Percentiles rank a stretch among this genome's conserved stretches.
These are phyloP conservation scores for Amaurobius ferox DNA, from an alignment of 2,888 invertebrate genomes.

Conservation along the genomic window DNA sequence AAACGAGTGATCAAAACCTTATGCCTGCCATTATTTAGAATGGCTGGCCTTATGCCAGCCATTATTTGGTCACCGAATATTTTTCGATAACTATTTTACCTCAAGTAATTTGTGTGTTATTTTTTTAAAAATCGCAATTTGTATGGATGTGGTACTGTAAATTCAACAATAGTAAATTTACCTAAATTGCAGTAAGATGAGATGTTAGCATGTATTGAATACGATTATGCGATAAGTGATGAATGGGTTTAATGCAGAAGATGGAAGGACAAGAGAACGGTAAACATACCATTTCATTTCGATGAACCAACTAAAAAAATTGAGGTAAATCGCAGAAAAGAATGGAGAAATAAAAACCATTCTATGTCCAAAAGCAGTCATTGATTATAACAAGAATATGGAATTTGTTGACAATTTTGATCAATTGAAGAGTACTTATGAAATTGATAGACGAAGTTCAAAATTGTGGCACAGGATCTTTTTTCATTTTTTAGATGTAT, in stretches of 20 bases:
- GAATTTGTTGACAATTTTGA: conserved; percentile 23
- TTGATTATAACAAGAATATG: conserved; percentile 24
- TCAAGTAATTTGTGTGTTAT: not conserved
- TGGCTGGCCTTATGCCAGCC: conserved; percentile 3
- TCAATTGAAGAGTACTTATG: conserved; percentile 10
- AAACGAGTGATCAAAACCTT: not conserved
- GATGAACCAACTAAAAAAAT: not conserved
- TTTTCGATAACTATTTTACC: conserved; percentile 11
- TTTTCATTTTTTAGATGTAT: conserved; percentile 20
- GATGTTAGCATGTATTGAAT: not conserved
- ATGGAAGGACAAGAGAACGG: conserved; percentile 21
- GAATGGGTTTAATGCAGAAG: not conserved
- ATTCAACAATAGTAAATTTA: not conserved
- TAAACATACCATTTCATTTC: not conserved
- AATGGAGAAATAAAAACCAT: conserved; percentile 2
- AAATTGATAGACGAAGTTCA: conserved; percentile 12
- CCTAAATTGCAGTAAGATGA: not conserved
- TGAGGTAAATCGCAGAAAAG: not conserved
- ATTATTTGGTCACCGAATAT: not conserved
- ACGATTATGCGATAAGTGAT: conserved; percentile 13
- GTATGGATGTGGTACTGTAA: conserved; percentile 22
- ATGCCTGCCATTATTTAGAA: not conserved
- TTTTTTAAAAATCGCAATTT: not conserved
- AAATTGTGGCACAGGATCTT: conserved; percentile 23
- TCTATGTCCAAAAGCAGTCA: too few species aligned